Percentiles rank a stretch among this genome's conserved stretches.
phyloP scores from a whole-genome alignment of 2,888 invertebrate genomes.

The Oxyteleia sp. region DNA sequence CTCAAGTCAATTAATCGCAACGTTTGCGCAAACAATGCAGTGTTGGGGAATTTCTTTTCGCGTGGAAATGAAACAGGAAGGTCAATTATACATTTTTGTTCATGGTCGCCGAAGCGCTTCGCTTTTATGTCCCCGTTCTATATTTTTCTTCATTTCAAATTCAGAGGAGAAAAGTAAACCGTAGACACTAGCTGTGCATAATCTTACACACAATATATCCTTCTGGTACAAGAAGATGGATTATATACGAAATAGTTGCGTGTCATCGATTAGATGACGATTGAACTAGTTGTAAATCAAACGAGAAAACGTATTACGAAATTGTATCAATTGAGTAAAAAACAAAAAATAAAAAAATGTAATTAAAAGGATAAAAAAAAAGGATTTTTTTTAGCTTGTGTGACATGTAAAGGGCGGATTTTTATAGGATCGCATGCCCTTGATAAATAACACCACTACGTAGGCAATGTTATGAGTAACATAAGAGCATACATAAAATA shows the following conservation, averaged over 20 bases:
- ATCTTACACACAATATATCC: slow-evolving; percentile 59
- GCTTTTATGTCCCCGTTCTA: not conserved
- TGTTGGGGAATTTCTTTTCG: not conserved
- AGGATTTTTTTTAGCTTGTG: slow-evolving; percentile 66
- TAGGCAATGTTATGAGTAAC: slow-evolving; percentile 66
- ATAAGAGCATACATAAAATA: slow-evolving; percentile 26
- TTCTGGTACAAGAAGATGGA: slow-evolving; percentile 70
- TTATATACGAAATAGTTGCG: slow-evolving; percentile 68
- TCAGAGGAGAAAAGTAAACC: not conserved
- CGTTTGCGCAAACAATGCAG: not conserved
- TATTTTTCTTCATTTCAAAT: slow-evolving; percentile 9
- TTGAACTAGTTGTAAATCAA: slow-evolving; percentile 56
- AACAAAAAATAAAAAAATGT: slow-evolving; percentile 32
- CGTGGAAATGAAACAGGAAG: not conserved
- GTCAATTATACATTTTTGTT: not conserved
- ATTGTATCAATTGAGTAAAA: slow-evolving; percentile 74
- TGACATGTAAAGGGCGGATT: slow-evolving; percentile 67
- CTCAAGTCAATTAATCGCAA: not conserved
- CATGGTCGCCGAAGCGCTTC: not conserved
- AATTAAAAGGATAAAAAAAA: slow-evolving; percentile 27
- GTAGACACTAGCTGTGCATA: slow-evolving; percentile 42
- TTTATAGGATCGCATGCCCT: slow-evolving; percentile 62
- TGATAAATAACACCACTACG: slow-evolving; percentile 65
- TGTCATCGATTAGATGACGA: slow-evolving; percentile 63
- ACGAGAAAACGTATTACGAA: slow-evolving; percentile 69